Evolutionary conservation across 1,140 invertebrate species (phyloP).

Genomic region (Dendrolimus kikuchii): DNA sequence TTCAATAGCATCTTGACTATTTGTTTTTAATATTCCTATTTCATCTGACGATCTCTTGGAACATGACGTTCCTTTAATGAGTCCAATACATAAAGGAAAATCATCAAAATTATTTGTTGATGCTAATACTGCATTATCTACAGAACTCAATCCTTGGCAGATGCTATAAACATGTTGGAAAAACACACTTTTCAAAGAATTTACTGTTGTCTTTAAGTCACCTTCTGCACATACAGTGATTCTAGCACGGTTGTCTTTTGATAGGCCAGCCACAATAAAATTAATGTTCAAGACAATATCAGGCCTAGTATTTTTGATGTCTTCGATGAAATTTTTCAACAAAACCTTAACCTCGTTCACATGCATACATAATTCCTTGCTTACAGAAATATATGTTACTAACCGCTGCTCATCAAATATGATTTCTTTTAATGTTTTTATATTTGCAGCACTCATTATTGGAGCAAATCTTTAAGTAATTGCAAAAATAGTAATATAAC

Average conservation of each 20-base stretch:
- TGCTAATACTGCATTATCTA: slow-evolving; percentile 35
- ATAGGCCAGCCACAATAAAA: slow-evolving; percentile 47
- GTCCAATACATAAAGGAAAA: slow-evolving; percentile 40
- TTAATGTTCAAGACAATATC: slow-evolving; percentile 33
- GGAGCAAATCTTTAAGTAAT: too few species aligned
- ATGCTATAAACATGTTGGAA: slow-evolving; percentile 58
- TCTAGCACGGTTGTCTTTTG: slow-evolving; percentile 29
- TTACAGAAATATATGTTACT: slow-evolving; percentile 52
- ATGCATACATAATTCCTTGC: slow-evolving; percentile 57
- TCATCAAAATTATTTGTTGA: slow-evolving; percentile 46
- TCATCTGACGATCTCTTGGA: slow-evolving; percentile 36
- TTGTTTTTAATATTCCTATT: slow-evolving; percentile 39
- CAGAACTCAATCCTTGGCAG: slow-evolving; percentile 26
- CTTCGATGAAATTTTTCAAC: slow-evolving; percentile 27
- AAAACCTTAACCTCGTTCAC: slow-evolving; percentile 53
- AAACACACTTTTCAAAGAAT: slow-evolving; percentile 35
- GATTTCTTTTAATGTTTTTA: slow-evolving; percentile 44
- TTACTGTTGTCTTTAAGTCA: slow-evolving; percentile 28
- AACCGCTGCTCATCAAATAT: slow-evolving; percentile 52
- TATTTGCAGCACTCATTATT: slow-evolving; percentile 16
- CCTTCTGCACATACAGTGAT: slow-evolving; percentile 39
- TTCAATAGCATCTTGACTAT: slow-evolving; percentile 23
- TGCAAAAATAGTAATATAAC: too few species aligned
- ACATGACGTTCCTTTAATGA: slow-evolving; percentile 43
- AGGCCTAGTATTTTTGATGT: slow-evolving; percentile 27